Evolutionary conservation across 1,140 invertebrate species (phyloP).

Genomic region (Heliconius melpomene): DNA sequence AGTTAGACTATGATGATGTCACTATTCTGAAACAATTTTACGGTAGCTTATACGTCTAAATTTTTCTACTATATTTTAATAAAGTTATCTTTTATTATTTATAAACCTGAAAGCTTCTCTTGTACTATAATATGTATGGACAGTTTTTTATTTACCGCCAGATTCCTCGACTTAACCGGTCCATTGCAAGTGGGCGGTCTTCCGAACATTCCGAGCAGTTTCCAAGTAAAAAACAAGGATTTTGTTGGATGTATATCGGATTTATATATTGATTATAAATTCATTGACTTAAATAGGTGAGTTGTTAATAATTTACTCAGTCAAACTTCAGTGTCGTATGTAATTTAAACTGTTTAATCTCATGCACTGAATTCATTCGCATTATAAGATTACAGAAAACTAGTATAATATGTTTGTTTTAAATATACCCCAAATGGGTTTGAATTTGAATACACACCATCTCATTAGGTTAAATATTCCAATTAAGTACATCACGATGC

Average conservation of each 20-base stretch:
- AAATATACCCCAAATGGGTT: no score
- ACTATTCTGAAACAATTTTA: no score
- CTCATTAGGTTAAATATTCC: no score
- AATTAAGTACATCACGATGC: no score
- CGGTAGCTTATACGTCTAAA: no score
- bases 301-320: not conserved
- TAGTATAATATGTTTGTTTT: no score
- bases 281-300: constrained; percentile 93
- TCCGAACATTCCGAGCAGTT: constrained; percentile 90
- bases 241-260: constrained; percentile 96
- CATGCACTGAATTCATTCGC: no score
- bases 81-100: not conserved
- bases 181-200: constrained; percentile 97
- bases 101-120: not conserved
- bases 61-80: not conserved
- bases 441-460: no score
- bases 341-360: no score
- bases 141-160: constrained; percentile 38
- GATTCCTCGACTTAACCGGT: constrained; percentile 97
- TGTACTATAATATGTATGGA: constrained; percentile 26
- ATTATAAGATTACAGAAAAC: no score
- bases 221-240: constrained; percentile 91
- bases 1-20: no score
- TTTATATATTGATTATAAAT: constrained; percentile 92
- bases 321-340: no score